Base-by-base conservation (phyloP, 2,113 vertebrate genomes). In the Chionomys nivalis region DNA sequence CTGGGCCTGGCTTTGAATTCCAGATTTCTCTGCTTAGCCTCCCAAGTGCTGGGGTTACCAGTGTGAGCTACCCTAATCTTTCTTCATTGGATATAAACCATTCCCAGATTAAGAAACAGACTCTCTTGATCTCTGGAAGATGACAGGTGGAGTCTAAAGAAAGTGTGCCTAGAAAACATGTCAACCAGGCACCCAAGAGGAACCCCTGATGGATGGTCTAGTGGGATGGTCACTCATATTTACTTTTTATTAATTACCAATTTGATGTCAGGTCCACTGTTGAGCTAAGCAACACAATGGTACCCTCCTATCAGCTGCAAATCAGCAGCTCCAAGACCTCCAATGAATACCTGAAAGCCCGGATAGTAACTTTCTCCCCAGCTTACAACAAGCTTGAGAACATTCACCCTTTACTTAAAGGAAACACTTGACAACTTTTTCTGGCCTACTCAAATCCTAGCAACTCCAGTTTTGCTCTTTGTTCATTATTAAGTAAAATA, bases 41-140 rank as follows among this genome's bases (percentile, higher is more conserved):
- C 65, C 44, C 47, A 72, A 52, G 23, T n/a, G 33, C 66, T 72
- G 47, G 33, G 36, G 17, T 55, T 87, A 52, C 36, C 68, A 26
- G 86, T 55, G 36, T 52, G 66, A 72, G 36, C 47, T 36, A n/a
- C 16, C 85, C 21, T 86, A 61, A 88, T 68, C 49, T 96, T 92
- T 81, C 49, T n/a, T 93, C 44, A 39, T 2, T 78, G 73, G 61
- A 94, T n/a, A 93, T 4, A 65, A 63, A 85, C 1, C 81, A 76
- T 93, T 89, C 75, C 73, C 85, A 90, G 78, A 42, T 76, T 76
- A 96, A 70, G 83, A 97, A 79, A 83, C 6, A 89, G 31, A 89
- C 39, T 55, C 39, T 85, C 36, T 83, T 79, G n/a, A 23, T 88
- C 79, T 86, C 75, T 13, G 73, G 68, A 28, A 44, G 17, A 66